Percentiles rank a stretch among this genome's conserved stretches.
Evolutionary conservation across 2,797 vertebrate species (phyloP).

Genomic region (Sebastes itinus): DNA sequence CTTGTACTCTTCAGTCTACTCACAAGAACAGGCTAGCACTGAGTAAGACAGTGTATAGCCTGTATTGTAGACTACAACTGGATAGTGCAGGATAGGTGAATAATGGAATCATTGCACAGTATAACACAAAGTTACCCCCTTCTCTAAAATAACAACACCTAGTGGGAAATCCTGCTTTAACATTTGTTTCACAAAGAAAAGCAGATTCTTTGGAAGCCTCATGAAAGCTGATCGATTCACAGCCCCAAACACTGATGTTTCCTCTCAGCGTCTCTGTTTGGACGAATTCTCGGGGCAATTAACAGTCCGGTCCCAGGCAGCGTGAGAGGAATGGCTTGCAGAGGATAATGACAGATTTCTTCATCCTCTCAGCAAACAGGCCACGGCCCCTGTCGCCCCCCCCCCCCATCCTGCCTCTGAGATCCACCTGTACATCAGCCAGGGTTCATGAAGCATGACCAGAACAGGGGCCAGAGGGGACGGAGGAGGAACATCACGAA

Average conservation of each 20-base stretch:
- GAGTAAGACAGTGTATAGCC: background rate
- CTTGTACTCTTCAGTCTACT: background rate
- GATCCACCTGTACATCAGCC: conserved; percentile 56
- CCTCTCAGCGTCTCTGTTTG: conserved; percentile 39
- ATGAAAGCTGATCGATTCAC: conserved; percentile 8
- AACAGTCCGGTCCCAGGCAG: conserved; percentile 26
- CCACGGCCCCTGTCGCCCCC: background rate
- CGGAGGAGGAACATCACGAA: conserved; percentile 11
- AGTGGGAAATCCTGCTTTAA: conserved; percentile 29
- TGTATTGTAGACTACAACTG: background rate
- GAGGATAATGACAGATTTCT: conserved; percentile 66
- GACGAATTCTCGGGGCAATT: conserved; percentile 51
- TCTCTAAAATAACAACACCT: conserved; percentile 26
- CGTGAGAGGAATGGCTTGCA: conserved; percentile 61
- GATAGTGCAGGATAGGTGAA: background rate
- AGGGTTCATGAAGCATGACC: conserved; percentile 54
- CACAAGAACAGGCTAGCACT: background rate
- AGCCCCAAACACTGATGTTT: background rate
- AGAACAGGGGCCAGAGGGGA: conserved; percentile 21
- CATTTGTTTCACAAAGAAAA: conserved; percentile 21
- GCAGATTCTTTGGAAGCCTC: background rate
- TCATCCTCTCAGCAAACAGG: conserved; percentile 68
- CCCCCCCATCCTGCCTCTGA: conserved; percentile 5
- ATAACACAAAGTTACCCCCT: background rate
- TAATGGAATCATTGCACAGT: background rate